phyloP scores from a whole-genome alignment of 2,797 vertebrate species.

The Lepidocolaptes lacrymiger region DNA sequence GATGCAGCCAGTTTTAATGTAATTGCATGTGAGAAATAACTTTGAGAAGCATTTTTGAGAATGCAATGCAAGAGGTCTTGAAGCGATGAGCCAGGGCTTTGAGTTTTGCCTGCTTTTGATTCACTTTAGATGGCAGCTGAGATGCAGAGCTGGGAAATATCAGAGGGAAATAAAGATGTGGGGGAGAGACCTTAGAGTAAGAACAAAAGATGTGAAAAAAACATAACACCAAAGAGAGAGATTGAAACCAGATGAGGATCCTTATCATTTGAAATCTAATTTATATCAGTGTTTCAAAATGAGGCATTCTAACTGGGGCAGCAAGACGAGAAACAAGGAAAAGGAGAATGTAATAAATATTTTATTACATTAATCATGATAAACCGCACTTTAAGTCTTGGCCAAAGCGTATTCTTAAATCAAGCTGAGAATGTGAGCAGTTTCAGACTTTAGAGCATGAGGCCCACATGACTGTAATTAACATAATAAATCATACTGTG shows the following conservation, averaged over 20 bases:
- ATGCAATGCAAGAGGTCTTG: not conserved
- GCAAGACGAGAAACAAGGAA: constrained; percentile 49
- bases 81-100: not conserved
- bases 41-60: not conserved
- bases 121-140: not conserved
- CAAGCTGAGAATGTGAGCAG: constrained; percentile 72
- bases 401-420: constrained; percentile 79
- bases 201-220: constrained; percentile 46
- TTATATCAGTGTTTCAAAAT: constrained; percentile 57
- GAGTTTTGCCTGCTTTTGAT: not conserved
- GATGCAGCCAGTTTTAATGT: not conserved
- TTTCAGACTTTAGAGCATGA: constrained; percentile 72
- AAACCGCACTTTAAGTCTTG: constrained; percentile 64
- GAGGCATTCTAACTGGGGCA: constrained; percentile 46
- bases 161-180: not conserved
- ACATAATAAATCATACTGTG: constrained; percentile 77
- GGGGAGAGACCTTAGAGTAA: not conserved
- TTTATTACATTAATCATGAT: constrained; percentile 77
- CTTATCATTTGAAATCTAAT: constrained; percentile 66
- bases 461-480: constrained; percentile 77
- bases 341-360: constrained; percentile 70
- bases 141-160: not conserved
- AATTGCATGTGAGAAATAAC: not conserved
- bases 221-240: not conserved
- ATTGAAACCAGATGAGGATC: constrained; percentile 60